These are phyloP conservation scores for Monodelphis domestica DNA, from an alignment of 2,797 vertebrate species.

Conservation along the genomic window DNA sequence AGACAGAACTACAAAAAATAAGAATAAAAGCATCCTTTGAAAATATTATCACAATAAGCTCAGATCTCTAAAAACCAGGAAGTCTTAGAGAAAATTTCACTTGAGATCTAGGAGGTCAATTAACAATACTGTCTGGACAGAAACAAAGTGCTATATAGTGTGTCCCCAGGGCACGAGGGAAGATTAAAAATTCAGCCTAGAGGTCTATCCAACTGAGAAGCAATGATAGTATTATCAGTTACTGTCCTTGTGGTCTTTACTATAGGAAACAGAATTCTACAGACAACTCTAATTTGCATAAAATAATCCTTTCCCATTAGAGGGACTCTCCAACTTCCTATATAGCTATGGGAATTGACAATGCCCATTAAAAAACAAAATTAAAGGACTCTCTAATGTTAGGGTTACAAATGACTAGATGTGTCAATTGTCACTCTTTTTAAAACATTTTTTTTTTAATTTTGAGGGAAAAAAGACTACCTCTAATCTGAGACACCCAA, in stretches of 20 bases:
- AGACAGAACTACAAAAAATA: neutral
- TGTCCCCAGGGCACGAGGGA: neutral
- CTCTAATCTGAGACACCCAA: neutral
- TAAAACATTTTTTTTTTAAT: neutral
- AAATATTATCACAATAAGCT: neutral
- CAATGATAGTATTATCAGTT: neutral
- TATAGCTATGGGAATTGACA: neutral
- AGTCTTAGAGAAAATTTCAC: neutral
- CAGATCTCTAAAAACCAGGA: neutral
- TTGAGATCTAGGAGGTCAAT: neutral
- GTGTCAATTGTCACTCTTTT: neutral
- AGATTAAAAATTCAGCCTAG: neutral
- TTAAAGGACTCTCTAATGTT: neutral
- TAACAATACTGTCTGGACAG: neutral
- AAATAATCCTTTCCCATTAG: neutral
- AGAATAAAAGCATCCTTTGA: neutral
- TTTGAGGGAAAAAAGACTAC: neutral
- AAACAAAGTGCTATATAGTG: neutral
- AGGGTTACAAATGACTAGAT: neutral
- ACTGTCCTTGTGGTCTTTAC: neutral
- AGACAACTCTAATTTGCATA: neutral
- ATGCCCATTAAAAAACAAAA: neutral
- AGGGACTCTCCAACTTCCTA: neutral
- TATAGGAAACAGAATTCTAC: neutral
- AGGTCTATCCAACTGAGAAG: neutral